Evolutionary conservation across 2,888 invertebrate genomes (phyloP).

Genomic region (Sycophila texana): DNA sequence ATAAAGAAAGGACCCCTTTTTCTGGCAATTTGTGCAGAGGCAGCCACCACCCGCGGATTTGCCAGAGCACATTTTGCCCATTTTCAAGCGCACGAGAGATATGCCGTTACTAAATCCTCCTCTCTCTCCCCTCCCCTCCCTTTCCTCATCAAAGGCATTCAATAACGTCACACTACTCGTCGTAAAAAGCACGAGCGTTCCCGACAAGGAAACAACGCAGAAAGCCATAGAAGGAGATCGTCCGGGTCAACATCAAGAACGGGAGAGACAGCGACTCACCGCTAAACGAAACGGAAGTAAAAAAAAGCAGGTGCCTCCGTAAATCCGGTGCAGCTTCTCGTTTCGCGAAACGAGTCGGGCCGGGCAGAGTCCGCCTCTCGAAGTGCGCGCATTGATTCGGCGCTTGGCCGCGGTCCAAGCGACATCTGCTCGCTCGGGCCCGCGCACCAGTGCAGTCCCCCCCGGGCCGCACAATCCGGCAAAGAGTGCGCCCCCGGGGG

Average conservation of each 20-base stretch:
- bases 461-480: neutral
- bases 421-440: constrained; percentile 61
- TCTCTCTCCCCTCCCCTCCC: neutral
- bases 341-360: constrained; percentile 8
- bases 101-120: constrained; percentile 11
- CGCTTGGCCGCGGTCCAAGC: constrained; percentile 60
- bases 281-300: neutral
- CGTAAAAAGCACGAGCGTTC: constrained; percentile 9
- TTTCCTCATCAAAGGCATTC: constrained; percentile 11
- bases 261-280: neutral
- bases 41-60: neutral
- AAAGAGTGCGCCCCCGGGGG: neutral
- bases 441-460: neutral
- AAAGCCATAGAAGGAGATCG: neutral
- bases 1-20: neutral
- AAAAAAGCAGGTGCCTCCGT: neutral
- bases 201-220: neutral
- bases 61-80: constrained; percentile 5
- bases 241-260: neutral
- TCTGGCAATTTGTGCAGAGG: constrained; percentile 27
- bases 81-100: constrained; percentile 17
- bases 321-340: constrained; percentile 42
- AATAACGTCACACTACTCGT: constrained; percentile 27
- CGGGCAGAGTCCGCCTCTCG: neutral
- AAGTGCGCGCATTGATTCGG: constrained; percentile 27